Base-by-base conservation (phyloP, 2,888 invertebrate genomes). In the Macrosiphum euphorbiae region DNA sequence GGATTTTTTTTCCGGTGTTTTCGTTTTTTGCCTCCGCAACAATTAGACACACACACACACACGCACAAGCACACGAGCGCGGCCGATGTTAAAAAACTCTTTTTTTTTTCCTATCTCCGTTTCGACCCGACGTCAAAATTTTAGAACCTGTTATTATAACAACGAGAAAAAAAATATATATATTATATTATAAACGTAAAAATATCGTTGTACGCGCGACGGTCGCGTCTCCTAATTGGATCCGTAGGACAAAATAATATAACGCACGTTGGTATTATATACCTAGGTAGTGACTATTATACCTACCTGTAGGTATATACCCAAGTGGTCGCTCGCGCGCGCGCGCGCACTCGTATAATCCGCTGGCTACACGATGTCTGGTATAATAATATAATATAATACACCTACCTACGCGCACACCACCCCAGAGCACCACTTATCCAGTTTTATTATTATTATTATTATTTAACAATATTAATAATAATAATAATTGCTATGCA, bases 171-270 rank as follows among this genome's bases (percentile, higher is more conserved):
- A 78, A 78, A 20, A 78, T 78, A 50, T 28, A 44, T 26, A 85
- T 44, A 85, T n/a, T n/a, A 28, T 28, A 61, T 61, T 35, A 67
- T n/a, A 16, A 16, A n/a, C 67, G 55, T 55, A 78, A 20, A 67
- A 67, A 35, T 78, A 78, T 78, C 35, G 55, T 26, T 58, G 8
- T 58, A 58, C 4, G 61, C 89, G 61, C 67, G 67, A 78, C 78
- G 78, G 78, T 90, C 52, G 90, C 52, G 85, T 91, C 85, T 85
- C 85, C 91, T 91, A 91, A 91, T 91, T 85, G 91, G 91, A 85
- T 85, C 85, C 55, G 35, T 41, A 85, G 85, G 84, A 91, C 85
- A 55, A 55, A 28, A 20, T 47, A 47, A 47, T 52, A 88, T 58
- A 58, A 78, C 35, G 20, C 26, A 58, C 26, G 8, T 58, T 26